Evolutionary conservation across 2,797 vertebrate genomes (phyloP), one percentile per base, ranked within the genome.

Genomic region (Threskiornis aethiopicus): DNA sequence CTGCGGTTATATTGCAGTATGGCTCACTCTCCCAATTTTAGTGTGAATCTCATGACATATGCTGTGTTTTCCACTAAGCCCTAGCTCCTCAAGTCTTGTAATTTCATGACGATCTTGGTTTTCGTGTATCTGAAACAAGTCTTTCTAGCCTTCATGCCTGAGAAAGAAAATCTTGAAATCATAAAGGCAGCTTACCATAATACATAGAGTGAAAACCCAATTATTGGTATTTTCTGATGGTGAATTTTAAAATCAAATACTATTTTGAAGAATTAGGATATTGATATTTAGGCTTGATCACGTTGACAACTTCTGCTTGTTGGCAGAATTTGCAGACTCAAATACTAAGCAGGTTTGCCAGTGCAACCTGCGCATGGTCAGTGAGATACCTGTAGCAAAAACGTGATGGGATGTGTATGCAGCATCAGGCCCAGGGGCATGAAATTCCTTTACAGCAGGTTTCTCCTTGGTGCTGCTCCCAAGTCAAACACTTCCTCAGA

Each of bases 311-410:
- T 46, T 49, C 42, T 77, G 7, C 39, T 82, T 66, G 29, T 33
- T 67, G 44, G n/a, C 15, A 91, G 72, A 64, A 84, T 67, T 55
- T 78, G 62, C 47, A 77, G 57, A 29, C 31, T 57, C 25, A 66
- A 46, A 29, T 69, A 41, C 17, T 41, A n/a, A 35, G 20, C 13
- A 37, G 37, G 20, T 58, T 93, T 94, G 54, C 54, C 28, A 5
- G 0, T 41, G 28, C 15, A 62, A 61, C 17, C 0, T 0, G 1
- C 3, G 3, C 24, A 37, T 19, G 4, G 0, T 35, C 52, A 21
- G 9, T 17, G 64, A 52, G 64, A 58, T 8, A 49, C 4, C 42
- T 1, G 0, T 12, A 42, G 22, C 0, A 0, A 26, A 28, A 39
- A 70, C 0, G 2, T 29, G 20, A 31, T 37, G 46, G 42, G 46